A percentile compares a stretch with the other conserved stretches of the same genome.
These are phyloP conservation scores for Ridgeia piscesae DNA, from an alignment of 1,140 invertebrate species.

Conservation along the genomic window DNA sequence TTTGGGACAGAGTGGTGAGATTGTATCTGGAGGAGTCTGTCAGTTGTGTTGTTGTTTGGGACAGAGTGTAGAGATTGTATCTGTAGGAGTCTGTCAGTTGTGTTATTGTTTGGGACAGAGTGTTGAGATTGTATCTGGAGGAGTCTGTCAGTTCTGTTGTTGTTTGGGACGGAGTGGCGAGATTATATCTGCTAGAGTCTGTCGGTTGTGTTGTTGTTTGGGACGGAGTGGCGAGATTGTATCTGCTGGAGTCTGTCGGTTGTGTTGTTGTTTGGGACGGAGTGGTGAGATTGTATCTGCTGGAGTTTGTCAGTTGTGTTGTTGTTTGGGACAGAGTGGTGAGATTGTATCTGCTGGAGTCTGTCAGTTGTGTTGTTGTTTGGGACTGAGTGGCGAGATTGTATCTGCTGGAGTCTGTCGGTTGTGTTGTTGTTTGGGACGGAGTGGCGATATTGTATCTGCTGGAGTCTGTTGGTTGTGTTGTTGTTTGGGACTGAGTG, in stretches of 20 bases:
- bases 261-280: background rate
- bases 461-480: background rate
- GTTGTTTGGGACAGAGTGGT: background rate
- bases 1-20: background rate
- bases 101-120: too few species aligned
- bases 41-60: background rate
- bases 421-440: background rate
- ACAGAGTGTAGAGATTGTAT: background rate
- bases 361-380: background rate
- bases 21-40: too few species aligned
- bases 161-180: background rate
- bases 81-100: background rate
- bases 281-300: background rate
- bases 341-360: too few species aligned
- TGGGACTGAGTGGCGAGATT: background rate
- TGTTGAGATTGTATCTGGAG: too few species aligned
- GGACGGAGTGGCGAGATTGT: too few species aligned
- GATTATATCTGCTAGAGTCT: background rate
- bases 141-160: background rate
- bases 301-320: background rate
- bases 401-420: too few species aligned
- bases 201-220: background rate
- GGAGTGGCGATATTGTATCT: background rate
- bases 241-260: background rate
- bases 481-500: too few species aligned